These are phyloP conservation scores for Pyrocoelia pectoralis DNA, from an alignment of 2,888 invertebrate genomes.

Conservation along the genomic window DNA sequence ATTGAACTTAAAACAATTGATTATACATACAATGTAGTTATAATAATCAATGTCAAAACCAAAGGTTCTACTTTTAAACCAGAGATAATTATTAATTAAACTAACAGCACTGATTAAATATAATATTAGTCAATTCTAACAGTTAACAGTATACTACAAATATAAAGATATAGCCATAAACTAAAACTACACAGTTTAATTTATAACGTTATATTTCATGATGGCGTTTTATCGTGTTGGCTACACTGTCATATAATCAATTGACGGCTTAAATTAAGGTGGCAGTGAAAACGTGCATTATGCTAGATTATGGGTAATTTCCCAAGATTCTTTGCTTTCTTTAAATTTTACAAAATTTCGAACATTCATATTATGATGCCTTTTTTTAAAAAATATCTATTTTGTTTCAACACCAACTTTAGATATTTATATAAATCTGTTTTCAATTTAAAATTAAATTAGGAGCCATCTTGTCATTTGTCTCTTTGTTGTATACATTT, in stretches of 20 bases:
- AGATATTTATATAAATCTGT: background rate
- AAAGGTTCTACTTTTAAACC: too few species aligned
- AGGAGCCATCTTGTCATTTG: background rate
- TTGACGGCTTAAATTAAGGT: constrained; percentile 8
- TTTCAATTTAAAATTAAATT: background rate
- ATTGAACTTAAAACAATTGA: too few species aligned
- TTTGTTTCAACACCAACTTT: background rate
- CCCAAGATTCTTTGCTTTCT: constrained; percentile 46
- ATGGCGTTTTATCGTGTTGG: too few species aligned
- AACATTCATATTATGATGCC: background rate
- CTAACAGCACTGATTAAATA: too few species aligned
- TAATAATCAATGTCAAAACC: too few species aligned
- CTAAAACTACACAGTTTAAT: too few species aligned
- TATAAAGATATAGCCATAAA: too few species aligned
- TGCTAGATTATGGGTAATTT: constrained; percentile 55
- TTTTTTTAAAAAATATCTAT: background rate
- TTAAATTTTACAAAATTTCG: constrained; percentile 1
- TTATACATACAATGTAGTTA: too few species aligned
- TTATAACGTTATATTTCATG: too few species aligned
- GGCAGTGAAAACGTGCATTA: constrained; percentile 19
- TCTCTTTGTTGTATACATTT: constrained; percentile 9
- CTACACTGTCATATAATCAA: background rate
- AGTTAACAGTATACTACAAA: too few species aligned
- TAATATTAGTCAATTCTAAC: too few species aligned
- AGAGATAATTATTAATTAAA: too few species aligned